A percentile compares a stretch with the other conserved stretches of the same genome.
phyloP scores from a whole-genome alignment of 2,113 vertebrate genomes.

The Psammodynastes pulverulentus region DNA sequence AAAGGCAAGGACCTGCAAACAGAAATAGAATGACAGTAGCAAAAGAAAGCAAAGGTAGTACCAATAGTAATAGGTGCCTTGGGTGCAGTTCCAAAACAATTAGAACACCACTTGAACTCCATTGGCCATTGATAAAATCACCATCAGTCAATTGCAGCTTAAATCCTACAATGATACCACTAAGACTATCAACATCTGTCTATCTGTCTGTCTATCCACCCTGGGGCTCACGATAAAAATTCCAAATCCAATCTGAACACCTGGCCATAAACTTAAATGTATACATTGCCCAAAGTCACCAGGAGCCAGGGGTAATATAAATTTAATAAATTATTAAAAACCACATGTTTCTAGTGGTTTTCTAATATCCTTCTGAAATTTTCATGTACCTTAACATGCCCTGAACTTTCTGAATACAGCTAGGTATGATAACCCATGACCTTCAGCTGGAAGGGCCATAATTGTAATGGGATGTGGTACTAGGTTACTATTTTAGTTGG shows the following conservation, averaged over 20 bases:
- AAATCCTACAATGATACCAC: neutral
- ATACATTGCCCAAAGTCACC: neutral
- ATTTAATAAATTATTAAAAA: neutral
- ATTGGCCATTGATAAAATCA: neutral
- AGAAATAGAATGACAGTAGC: neutral
- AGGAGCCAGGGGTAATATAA: neutral
- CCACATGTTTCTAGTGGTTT: neutral
- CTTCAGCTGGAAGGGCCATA: neutral
- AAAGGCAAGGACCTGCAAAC: neutral
- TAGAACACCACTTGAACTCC: neutral
- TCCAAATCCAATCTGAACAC: neutral
- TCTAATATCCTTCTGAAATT: neutral
- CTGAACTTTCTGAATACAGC: neutral
- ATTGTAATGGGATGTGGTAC: neutral
- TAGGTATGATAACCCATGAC: neutral
- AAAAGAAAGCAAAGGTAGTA: neutral
- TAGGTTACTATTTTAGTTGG: neutral
- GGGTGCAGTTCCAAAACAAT: neutral
- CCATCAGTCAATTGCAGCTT: neutral
- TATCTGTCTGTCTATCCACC: no score
- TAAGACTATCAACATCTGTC: neutral
- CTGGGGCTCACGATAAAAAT: neutral
- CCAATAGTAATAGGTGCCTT: neutral
- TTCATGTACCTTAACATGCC: neutral
- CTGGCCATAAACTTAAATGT: neutral